A percentile compares a stretch with the other conserved stretches of the same genome.
These are phyloP conservation scores for Lottia gigantea DNA, from an alignment of 2,888 invertebrate genomes.

Conservation along the genomic window DNA sequence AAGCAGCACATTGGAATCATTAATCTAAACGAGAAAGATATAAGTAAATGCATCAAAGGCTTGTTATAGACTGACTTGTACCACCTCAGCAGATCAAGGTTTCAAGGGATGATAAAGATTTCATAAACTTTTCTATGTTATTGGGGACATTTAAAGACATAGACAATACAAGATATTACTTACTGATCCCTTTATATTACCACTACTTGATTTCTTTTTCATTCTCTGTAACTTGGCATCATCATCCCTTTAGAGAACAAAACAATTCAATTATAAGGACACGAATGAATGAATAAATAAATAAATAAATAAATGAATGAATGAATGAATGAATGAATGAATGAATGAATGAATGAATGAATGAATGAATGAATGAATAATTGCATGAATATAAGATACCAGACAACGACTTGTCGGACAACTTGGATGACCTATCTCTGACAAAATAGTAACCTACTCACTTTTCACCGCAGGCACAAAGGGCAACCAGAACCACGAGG, in stretches of 20 bases:
- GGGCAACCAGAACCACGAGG: slow-evolving; percentile 27
- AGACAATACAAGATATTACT: neutral
- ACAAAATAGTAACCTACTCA: slow-evolving; percentile 17
- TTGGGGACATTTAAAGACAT: too few species aligned
- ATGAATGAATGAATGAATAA: neutral
- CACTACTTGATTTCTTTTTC: neutral
- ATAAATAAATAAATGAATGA: neutral
- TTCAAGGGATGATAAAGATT: too few species aligned
- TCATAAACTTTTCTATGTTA: too few species aligned
- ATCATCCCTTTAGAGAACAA: neutral
- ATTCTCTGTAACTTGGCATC: neutral
- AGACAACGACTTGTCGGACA: too few species aligned
- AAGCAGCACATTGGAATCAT: too few species aligned
- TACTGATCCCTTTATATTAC: neutral
- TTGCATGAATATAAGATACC: too few species aligned
- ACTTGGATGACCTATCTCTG: too few species aligned
- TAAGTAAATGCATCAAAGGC: too few species aligned
- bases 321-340: neutral
- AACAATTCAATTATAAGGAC: neutral
- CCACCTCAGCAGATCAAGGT: too few species aligned
- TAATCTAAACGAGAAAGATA: too few species aligned
- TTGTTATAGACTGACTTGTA: too few species aligned
- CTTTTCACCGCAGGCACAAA: slow-evolving; percentile 39
- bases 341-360: neutral
- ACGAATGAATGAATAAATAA: neutral